Percentiles rank a stretch among this genome's conserved stretches.
Conservation (phyloP, 2,888 invertebrate genomes). For the Blastobasis adustella region DNA sequence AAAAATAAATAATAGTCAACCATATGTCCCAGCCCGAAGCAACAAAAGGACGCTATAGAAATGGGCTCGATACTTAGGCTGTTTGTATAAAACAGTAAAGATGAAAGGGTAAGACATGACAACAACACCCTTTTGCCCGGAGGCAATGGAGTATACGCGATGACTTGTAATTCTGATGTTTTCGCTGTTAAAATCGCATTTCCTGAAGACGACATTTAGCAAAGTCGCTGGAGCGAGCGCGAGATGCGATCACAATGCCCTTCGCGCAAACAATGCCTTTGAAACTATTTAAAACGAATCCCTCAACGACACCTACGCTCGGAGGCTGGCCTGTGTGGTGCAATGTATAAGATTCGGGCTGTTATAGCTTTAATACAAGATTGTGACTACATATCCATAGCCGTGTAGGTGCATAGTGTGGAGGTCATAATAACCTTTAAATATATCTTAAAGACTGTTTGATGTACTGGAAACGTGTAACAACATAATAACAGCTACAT, state of each 20-base stretch:
- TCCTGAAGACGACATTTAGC: conserved; percentile 63
- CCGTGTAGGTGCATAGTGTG: too few species aligned
- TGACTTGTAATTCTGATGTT: conserved; percentile 72
- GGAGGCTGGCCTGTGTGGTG: conserved; percentile 26
- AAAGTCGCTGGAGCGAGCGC: conserved; percentile 51
- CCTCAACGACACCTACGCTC: conserved; percentile 56
- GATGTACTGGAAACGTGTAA: too few species aligned
- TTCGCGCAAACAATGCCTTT: conserved; percentile 52
- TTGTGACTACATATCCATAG: too few species aligned
- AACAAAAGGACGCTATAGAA: conserved; percentile 20
- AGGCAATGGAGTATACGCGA: conserved; percentile 63
- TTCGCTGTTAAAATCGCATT: conserved; percentile 72
- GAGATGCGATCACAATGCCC: conserved; percentile 53
- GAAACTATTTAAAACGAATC: conserved; percentile 64
- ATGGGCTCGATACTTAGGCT: conserved; percentile 35
- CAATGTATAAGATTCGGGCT: conserved; percentile 16
- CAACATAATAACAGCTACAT: too few species aligned
- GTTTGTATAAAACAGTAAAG: conserved; percentile 50
- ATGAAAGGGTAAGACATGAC: conserved; percentile 55
- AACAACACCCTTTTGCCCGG: conserved; percentile 64
- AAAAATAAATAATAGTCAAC: too few species aligned
- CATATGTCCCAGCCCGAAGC: too few species aligned
- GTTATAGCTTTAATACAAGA: too few species aligned
- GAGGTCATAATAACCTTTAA: too few species aligned
- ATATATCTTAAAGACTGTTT: too few species aligned